A percentile compares a stretch with the other conserved stretches of the same genome.
These are phyloP conservation scores for Euglossa dilemma DNA, from an alignment of 1,140 invertebrate species.

Conservation along the genomic window DNA sequence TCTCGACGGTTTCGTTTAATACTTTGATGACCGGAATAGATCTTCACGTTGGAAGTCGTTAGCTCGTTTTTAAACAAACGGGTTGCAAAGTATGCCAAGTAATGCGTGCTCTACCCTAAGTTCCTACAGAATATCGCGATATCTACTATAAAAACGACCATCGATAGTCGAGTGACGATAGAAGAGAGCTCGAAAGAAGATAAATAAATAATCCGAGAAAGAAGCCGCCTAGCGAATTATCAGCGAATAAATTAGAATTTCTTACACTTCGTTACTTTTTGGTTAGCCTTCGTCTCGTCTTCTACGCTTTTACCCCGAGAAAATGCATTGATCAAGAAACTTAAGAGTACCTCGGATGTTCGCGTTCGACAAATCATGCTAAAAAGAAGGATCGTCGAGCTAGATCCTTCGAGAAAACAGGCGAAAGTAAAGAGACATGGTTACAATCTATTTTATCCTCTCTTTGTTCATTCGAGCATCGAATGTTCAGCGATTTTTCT, in stretches of 20 bases:
- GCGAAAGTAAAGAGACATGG: neutral
- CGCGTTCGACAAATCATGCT: neutral
- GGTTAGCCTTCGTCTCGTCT: no score
- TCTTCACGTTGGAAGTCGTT: conserved; percentile 32
- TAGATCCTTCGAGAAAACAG: neutral
- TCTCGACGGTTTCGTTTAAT: conserved; percentile 14
- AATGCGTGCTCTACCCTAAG: neutral
- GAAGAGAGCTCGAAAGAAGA: neutral
- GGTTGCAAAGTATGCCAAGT: neutral
- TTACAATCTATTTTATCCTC: neutral
- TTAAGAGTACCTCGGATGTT: neutral
- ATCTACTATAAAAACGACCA: neutral
- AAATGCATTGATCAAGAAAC: neutral
- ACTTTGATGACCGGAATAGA: conserved; percentile 24
- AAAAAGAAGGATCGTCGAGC: neutral
- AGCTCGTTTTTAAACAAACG: conserved; percentile 10
- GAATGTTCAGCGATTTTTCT: neutral
- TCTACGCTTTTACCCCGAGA: neutral
- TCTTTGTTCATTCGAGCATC: conserved; percentile 2
- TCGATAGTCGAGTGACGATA: neutral
- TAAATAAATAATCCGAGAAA: neutral
- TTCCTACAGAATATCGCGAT: neutral
- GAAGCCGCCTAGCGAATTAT: neutral
- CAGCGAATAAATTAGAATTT: conserved; percentile 6
- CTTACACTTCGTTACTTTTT: neutral